Evolutionary conservation across 2,113 vertebrate species (phyloP).

Genomic region (Oceanodroma tethys): DNA sequence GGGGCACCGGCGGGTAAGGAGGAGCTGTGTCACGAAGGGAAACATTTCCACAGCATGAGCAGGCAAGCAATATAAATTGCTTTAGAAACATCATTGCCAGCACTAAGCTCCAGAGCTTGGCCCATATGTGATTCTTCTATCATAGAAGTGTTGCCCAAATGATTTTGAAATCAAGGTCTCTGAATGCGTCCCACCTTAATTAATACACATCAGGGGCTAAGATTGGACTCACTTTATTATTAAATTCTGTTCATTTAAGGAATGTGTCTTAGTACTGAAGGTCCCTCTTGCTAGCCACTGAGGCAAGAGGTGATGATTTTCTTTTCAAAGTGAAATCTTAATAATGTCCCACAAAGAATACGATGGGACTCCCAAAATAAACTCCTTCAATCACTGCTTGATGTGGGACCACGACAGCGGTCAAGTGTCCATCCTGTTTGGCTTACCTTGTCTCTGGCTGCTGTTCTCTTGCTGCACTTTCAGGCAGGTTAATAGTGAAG

Average conservation of each 20-base stretch:
- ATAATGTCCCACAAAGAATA: background rate
- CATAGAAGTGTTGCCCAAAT: background rate
- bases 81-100: background rate
- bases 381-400: background rate
- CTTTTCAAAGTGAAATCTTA: background rate
- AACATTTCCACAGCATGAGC: background rate
- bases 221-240: background rate
- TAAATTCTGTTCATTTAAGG: background rate
- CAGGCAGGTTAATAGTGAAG: background rate
- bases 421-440: background rate
- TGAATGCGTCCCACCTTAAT: background rate
- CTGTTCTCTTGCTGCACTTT: background rate
- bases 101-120: background rate
- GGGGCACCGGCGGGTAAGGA: accelerated
- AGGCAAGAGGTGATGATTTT: background rate
- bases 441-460: background rate
- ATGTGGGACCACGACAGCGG: background rate
- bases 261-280: background rate
- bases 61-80: background rate
- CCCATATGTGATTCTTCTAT: background rate
- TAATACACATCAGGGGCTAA: background rate
- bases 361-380: background rate
- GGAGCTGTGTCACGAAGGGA: background rate
- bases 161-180: background rate
- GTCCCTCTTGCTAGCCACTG: background rate